Conservation (phyloP, 2,888 invertebrate species). For the Cloeon dipterum region DNA sequence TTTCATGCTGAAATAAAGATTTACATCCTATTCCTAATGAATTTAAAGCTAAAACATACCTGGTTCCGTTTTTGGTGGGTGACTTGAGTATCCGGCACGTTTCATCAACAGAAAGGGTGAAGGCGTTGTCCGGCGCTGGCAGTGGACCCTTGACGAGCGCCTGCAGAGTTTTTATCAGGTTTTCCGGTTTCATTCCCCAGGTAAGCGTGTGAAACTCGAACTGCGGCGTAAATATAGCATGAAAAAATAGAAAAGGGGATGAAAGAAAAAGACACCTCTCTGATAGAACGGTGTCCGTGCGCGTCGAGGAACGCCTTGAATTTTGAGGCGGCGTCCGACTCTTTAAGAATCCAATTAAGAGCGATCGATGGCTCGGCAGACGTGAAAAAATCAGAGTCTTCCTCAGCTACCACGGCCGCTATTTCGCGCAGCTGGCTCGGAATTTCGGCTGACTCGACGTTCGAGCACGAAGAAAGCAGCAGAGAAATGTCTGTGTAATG, state of each 20-base stretch:
- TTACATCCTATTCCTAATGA: too few relatives aligned
- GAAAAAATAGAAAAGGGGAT: too few relatives aligned
- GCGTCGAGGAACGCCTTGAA: conserved; percentile 31
- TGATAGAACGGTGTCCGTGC: conserved; percentile 42
- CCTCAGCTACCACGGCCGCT: conserved; percentile 20
- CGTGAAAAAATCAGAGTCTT: conserved; percentile 24
- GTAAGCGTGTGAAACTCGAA: conserved; percentile 39
- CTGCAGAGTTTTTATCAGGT: conserved; percentile 37
- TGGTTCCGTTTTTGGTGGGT: conserved; percentile 9
- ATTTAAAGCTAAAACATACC: too few relatives aligned
- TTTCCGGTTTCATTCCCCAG: conserved; percentile 37
- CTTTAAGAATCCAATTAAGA: conserved; percentile 29
- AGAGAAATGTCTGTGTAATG: conserved; percentile 43
- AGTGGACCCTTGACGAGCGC: conserved; percentile 13
- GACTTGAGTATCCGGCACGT: conserved; percentile 9
- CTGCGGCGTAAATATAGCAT: too few relatives aligned
- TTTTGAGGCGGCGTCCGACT: conserved; percentile 20
- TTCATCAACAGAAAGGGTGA: conserved; percentile 10
- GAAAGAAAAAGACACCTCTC: too few relatives aligned
- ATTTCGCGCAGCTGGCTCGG: conserved; percentile 26
- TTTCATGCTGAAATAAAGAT: too few relatives aligned
- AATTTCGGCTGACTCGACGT: conserved; percentile 54
- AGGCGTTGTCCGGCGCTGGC: conserved; percentile 5
- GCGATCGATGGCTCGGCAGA: conserved; percentile 24
- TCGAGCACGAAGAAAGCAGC: conserved; percentile 38